A percentile compares a stretch with the other conserved stretches of the same genome.
phyloP scores from a whole-genome alignment of 2,888 invertebrate genomes.

The Xylocampa areola region DNA sequence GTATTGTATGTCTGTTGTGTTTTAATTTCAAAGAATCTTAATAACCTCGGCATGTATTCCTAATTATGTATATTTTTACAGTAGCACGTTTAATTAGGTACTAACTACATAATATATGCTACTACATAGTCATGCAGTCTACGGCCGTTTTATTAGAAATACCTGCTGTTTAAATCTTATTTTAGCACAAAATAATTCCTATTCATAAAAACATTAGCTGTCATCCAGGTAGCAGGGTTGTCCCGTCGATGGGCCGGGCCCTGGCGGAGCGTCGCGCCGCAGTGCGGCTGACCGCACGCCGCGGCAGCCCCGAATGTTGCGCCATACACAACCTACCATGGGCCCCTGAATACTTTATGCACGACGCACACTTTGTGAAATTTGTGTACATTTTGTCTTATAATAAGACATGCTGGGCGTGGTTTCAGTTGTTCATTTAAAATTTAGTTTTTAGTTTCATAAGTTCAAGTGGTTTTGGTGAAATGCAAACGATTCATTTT shows the following conservation, averaged over 20 bases:
- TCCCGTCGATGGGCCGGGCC: constrained; percentile 35
- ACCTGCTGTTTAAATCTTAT: too few species aligned
- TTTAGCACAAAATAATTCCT: constrained; percentile 29
- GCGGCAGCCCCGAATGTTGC: constrained; percentile 43
- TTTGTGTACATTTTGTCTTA: constrained; percentile 36
- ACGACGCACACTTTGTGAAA: constrained; percentile 49
- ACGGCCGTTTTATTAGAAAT: too few species aligned
- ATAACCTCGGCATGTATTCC: too few species aligned
- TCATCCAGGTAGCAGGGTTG: constrained; percentile 56
- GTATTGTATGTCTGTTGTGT: too few species aligned
- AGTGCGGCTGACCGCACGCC: constrained; percentile 54
- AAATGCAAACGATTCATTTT: too few species aligned
- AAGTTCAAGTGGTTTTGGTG: too few species aligned
- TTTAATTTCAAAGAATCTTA: too few species aligned
- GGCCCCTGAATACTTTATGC: constrained; percentile 51
- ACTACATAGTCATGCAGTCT: too few species aligned
- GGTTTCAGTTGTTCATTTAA: constrained; percentile 23
- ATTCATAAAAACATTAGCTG: constrained; percentile 48
- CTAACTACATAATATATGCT: too few species aligned
- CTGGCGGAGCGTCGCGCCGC: constrained; percentile 39
- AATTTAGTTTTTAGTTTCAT: constrained; percentile 12
- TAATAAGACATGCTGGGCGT: constrained; percentile 32
- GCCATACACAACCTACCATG: constrained; percentile 45
- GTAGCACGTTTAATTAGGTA: too few species aligned
- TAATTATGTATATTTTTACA: too few species aligned